Evolutionary conservation across 1,140 invertebrate species (phyloP), one percentile per base, ranked within the genome.

Genomic region (Plectrocnemia conspersa): DNA sequence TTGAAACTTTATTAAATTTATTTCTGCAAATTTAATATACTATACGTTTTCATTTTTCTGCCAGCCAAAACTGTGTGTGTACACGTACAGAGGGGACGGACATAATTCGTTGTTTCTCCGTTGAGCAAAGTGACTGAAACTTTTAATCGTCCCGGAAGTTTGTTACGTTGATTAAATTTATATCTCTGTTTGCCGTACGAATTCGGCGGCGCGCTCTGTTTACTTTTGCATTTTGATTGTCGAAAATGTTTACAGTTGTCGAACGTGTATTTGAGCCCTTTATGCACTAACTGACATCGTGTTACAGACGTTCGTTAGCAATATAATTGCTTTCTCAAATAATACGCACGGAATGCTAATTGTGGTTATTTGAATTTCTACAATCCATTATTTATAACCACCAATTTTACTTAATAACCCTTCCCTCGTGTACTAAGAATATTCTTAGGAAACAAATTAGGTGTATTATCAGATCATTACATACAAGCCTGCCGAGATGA

Each of bases 41-140:
- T 18, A 36, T 15, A 15, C 35, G 19, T 15, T 36, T 18, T 36
- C 19, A 3, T 36, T 3, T 3, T 3, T 13, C 19, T 11, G 35
- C 35, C 19, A 15, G 35, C 3, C 35, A 36, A 32, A 36, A 36
- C 35, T 18, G 35, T 13, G 13, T 36, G 3, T 15, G 19, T 36
- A 36, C 13, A 36, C 19, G 35, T 36, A 13, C 11, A 13, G 19
- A 18, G 3, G 3, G 13, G 56, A 60, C 58, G 56, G 56, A 60
- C 54, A 60, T 59, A 60, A 60, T 54, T 60, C 56, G 48, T 56
- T 60, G 54, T 60, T 60, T 56, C 54, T 56, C 58, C 54, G 52
- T 48, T 40, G 42, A 54, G 36, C 2, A 10, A 27, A 44, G 38
- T 59, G 48, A 52, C 46, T 53, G 27, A 56, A 59, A 60, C 33